Conservation (phyloP, 2,797 vertebrate species). For the Benthosema pterotum region DNA sequence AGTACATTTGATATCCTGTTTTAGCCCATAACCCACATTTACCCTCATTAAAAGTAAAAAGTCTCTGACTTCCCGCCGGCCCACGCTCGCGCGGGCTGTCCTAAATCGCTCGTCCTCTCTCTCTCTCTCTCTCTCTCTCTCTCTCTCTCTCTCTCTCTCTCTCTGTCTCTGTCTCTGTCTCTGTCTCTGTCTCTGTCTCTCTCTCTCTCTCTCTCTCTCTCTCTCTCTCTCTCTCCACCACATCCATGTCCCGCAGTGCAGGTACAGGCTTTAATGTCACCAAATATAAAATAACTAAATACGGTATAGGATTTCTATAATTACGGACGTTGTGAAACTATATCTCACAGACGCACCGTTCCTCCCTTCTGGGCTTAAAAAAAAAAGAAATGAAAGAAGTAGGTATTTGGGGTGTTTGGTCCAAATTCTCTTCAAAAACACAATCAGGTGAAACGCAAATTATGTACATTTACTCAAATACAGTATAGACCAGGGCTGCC, state of each 20-base stretch:
- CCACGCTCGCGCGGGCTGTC: not conserved
- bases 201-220: too few relatives aligned
- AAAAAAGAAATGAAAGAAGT: constrained; percentile 23
- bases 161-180: too few relatives aligned
- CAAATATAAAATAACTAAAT: constrained; percentile 34
- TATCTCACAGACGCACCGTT: constrained; percentile 12
- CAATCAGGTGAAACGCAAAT: constrained; percentile 23
- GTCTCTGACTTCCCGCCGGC: constrained; percentile 28
- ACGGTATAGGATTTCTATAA: constrained; percentile 5
- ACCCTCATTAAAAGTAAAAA: constrained; percentile 34
- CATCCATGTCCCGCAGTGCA: constrained; percentile 29
- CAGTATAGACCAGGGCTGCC: too few relatives aligned
- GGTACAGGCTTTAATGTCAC: constrained; percentile 20
- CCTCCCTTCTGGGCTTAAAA: constrained; percentile 9
- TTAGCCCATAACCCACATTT: constrained; percentile 53
- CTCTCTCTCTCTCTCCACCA: constrained; percentile 17
- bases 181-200: too few relatives aligned
- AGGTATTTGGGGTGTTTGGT: constrained; percentile 6
- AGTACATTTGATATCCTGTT: constrained; percentile 39
- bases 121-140: too few relatives aligned
- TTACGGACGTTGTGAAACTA: constrained; percentile 9
- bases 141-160: too few relatives aligned
- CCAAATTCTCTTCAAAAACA: not conserved
- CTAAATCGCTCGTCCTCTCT: constrained; percentile 37
- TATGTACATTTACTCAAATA: constrained; percentile 1